Evolutionary conservation across 2,797 vertebrate species (phyloP).

Genomic region (Danio jaintianensis): DNA sequence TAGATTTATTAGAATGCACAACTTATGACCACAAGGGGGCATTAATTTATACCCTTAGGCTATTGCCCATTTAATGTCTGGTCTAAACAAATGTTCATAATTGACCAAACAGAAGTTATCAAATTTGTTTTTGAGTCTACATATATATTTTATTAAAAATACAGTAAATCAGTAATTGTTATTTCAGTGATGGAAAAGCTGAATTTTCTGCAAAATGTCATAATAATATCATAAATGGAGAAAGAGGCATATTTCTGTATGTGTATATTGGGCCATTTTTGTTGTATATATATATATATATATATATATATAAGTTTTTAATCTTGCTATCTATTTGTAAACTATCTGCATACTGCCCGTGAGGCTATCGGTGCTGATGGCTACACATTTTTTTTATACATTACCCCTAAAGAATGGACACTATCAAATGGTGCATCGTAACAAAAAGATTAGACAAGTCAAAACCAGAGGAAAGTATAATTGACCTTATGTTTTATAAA

Average conservation of each 20-base stretch:
- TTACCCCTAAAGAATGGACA: background rate
- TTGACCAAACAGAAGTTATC: background rate
- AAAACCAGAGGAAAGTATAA: background rate
- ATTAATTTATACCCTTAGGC: background rate
- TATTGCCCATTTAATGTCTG: background rate
- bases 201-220: background rate
- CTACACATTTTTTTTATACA: background rate
- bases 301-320: no score
- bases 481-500: background rate
- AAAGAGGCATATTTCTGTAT: no score
- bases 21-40: background rate
- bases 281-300: no score
- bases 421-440: background rate
- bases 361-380: background rate
- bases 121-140: no score
- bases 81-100: background rate
- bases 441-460: background rate
- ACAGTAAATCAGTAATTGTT: background rate
- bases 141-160: background rate
- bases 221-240: no score
- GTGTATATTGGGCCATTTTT: no score
- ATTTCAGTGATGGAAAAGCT: background rate
- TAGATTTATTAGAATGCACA: background rate
- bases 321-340: no score
- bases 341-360: no score